These are phyloP conservation scores for Macrosiphum euphorbiae DNA, from an alignment of 2,888 invertebrate genomes.

Conservation along the genomic window DNA sequence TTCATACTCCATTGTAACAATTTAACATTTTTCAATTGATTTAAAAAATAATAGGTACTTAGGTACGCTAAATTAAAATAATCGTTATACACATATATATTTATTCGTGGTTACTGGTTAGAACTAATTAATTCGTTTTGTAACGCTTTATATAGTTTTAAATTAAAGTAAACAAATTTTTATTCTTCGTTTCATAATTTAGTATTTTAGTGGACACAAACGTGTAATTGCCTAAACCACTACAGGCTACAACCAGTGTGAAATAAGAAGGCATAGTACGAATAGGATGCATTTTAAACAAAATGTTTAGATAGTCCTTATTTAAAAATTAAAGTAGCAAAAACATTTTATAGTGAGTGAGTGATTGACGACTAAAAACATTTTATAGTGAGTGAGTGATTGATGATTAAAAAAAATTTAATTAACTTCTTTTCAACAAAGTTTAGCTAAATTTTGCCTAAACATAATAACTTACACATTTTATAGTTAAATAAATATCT, in stretches of 20 bases:
- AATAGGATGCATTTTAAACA: neutral
- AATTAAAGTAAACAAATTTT: neutral
- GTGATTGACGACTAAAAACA: neutral
- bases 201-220: neutral
- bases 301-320: neutral
- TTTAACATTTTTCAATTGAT: neutral
- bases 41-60: neutral
- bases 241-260: neutral
- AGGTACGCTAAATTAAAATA: neutral
- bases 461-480: neutral
- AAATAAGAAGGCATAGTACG: neutral
- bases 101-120: neutral
- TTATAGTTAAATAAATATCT: neutral
- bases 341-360: neutral
- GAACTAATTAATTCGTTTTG: neutral
- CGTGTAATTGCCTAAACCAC: neutral
- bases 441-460: neutral
- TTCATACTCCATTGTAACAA: neutral
- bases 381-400: too few relatives aligned
- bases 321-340: neutral
- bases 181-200: neutral
- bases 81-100: neutral
- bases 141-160: neutral
- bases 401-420: neutral
- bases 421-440: neutral